Percentiles rank a stretch among this genome's conserved stretches.
Conservation (phyloP, 2,888 invertebrate species). For the Taphrorychus bicolor region DNA sequence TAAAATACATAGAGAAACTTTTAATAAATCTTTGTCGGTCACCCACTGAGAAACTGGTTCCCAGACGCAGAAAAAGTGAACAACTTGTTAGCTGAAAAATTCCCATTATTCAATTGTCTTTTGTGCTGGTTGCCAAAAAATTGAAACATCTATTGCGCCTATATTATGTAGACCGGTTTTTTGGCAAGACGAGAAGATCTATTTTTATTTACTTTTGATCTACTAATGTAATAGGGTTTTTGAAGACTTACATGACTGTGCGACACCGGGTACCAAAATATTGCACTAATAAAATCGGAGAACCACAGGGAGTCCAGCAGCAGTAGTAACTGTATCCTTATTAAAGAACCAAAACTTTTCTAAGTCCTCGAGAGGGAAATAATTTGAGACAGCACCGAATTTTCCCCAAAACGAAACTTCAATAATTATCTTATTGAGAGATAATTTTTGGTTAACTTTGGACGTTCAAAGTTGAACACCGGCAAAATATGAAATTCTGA, state of each 20-base stretch:
- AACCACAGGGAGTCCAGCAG: background rate
- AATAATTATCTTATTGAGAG: background rate
- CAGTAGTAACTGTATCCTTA: background rate
- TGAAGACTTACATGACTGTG: too few relatives aligned
- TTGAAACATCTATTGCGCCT: background rate
- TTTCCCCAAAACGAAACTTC: background rate
- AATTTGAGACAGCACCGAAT: background rate
- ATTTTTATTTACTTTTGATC: background rate
- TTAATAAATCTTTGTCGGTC: background rate
- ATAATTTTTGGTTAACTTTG: too few relatives aligned
- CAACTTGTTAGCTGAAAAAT: background rate
- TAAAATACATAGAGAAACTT: background rate
- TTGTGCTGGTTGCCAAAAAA: background rate
- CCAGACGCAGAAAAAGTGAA: background rate
- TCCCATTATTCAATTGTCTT: background rate
- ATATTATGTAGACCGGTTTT: background rate
- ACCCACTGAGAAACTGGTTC: background rate
- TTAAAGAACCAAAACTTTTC: background rate
- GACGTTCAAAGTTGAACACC: background rate
- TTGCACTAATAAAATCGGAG: background rate
- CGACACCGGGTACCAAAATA: background rate
- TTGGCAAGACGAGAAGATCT: background rate
- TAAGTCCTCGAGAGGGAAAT: background rate
- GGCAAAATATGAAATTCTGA: slow-evolving; percentile 1
- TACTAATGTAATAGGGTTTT: too few relatives aligned